Base-by-base conservation (phyloP, 2,888 invertebrate species). In the Xanthia icteritia region DNA sequence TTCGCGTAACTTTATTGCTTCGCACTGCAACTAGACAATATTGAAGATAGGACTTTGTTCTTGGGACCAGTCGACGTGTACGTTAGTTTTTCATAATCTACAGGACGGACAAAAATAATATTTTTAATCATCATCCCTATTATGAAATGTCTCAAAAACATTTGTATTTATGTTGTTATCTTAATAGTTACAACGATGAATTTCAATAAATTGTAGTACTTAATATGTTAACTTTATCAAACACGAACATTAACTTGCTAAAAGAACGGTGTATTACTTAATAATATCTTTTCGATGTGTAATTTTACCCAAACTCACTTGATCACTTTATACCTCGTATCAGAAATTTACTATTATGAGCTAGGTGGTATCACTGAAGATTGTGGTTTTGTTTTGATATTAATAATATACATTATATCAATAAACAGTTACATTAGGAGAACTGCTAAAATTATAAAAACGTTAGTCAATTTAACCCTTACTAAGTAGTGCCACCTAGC, bases 301-400 rank as follows among this genome's bases (percentile, higher is more conserved):
- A 48, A 23, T 61, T 70, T 15, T 60, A 75, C 54, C 45, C 11
- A 75, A 54, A 42, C 65, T 61, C 36, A 65, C 58, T 76, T 48
- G 54, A 13, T 69, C 20, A 61, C n/a, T 63, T 6, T 65, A 36
- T 48, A 72, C 51, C 39, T 77, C 63, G 39, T 75, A 56, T 61
- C 65, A 60, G 70, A 51, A 56, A 63, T 54, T 54, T 70, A 45
- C n/a, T 66, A 51, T 69, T 84, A 84, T 75, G 73, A 77, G 69
- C 71, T 76, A 72, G 87, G 85, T 87, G 82, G 82, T 67, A 66
- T 65, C 63, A 66, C 71, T 72, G 31, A n/a, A 56, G 31, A 66
- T 71, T 48, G 58, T n/a, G 39, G 42, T 68, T 73, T 71, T 67
- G 45, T 54, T 31, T 63, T 64, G 23, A 54, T 51, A 23, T 60